Evolutionary conservation across 35 echinoderm and acorn worm species (phyloP).

Genomic region (Amphiura filiformis): DNA sequence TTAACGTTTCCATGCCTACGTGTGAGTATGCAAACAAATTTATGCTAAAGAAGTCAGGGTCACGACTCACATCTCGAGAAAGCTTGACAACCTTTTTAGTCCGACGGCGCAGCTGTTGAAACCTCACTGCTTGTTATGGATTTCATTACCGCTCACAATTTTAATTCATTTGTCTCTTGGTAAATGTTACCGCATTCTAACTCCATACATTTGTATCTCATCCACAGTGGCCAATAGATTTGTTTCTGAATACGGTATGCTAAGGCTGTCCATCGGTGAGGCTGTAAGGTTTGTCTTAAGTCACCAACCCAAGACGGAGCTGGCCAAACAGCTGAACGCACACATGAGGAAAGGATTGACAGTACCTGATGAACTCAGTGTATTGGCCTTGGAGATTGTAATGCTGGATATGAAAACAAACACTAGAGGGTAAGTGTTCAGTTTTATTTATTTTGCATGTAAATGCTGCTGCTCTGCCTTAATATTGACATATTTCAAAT

Average conservation of each 20-base stretch:
- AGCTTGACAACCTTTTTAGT: no score
- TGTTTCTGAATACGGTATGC: slow-evolving; percentile 90
- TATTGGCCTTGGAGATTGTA: slow-evolving; percentile 74
- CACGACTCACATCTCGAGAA: no score
- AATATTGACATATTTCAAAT: no score
- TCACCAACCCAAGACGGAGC: slow-evolving; percentile 84
- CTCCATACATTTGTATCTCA: no score
- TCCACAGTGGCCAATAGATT: slow-evolving; percentile 92
- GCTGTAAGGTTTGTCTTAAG: slow-evolving; percentile 69
- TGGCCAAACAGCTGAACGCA: slow-evolving; percentile 68
- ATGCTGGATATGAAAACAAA: slow-evolving; percentile 73
- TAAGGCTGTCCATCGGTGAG: slow-evolving; percentile 91
- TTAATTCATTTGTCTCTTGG: no score
- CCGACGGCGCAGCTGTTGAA: no score
- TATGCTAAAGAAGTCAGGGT: not conserved
- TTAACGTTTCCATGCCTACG: no score
- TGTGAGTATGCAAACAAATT: not conserved
- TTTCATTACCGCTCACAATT: no score
- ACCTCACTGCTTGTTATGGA: no score
- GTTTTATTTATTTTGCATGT: not conserved
- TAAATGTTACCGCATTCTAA: no score
- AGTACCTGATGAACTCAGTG: slow-evolving; percentile 84
- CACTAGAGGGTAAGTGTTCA: slow-evolving; percentile 82
- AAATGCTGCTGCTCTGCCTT: not conserved
- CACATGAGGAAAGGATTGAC: slow-evolving; percentile 70